Evolutionary conservation across 2,797 vertebrate genomes (phyloP).

Genomic region (Eospalax fontanierii): DNA sequence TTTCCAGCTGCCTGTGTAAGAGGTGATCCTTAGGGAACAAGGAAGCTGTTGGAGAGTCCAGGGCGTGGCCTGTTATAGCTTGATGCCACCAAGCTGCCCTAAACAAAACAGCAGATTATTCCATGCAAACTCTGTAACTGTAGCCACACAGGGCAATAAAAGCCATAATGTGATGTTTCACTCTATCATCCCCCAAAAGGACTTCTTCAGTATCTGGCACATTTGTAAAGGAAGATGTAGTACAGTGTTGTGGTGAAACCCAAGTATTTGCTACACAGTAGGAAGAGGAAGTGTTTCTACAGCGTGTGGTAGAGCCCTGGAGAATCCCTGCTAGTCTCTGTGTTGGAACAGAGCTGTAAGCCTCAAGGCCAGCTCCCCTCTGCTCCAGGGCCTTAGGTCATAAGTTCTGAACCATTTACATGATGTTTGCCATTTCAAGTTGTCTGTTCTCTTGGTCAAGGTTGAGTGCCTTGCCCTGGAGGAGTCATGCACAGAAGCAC

Average conservation of each 20-base stretch:
- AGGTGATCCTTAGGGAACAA: background rate
- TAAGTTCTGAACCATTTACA: background rate
- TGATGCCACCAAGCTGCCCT: background rate
- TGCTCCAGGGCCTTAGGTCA: background rate
- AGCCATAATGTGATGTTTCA: background rate
- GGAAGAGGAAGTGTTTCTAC: background rate
- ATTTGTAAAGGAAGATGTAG: background rate
- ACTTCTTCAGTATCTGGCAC: background rate
- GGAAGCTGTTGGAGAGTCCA: background rate
- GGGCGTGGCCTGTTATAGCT: background rate
- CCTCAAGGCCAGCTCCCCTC: background rate
- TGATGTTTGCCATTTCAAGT: background rate
- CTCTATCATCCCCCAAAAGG: background rate
- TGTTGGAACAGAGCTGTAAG: background rate
- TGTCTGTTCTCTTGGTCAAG: background rate
- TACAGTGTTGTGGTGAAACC: background rate
- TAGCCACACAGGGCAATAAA: background rate
- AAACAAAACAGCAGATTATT: constrained; percentile 62
- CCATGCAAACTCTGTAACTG: background rate
- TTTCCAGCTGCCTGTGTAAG: background rate
- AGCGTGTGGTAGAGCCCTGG: background rate
- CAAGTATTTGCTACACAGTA: constrained; percentile 20
- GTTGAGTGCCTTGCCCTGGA: background rate
- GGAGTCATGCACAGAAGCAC: background rate
- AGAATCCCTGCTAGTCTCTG: background rate